phyloP scores from a whole-genome alignment of 1,140 invertebrate genomes.

The Colletes gigas region DNA sequence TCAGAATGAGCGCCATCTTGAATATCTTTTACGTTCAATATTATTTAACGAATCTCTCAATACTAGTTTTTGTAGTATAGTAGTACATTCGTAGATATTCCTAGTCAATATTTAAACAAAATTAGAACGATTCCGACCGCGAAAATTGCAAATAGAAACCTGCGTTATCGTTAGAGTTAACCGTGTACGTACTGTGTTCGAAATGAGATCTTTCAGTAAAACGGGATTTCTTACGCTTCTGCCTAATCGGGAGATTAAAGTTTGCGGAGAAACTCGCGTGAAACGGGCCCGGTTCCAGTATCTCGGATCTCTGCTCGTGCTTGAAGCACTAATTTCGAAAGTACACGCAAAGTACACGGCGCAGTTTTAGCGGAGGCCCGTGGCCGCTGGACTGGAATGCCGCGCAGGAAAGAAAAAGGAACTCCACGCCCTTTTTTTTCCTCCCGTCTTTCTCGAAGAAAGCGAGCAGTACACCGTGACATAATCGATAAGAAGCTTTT shows the following conservation, averaged over 20 bases:
- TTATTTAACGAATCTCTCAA: too few relatives aligned
- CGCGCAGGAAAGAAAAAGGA: slow-evolving; percentile 7
- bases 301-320: slow-evolving; percentile 30
- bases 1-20: too few relatives aligned
- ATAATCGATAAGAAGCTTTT: slow-evolving; percentile 58
- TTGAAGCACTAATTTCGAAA: slow-evolving; percentile 26
- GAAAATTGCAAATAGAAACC: too few relatives aligned
- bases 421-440: slow-evolving; percentile 15
- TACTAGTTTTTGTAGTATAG: too few relatives aligned
- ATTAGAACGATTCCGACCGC: too few relatives aligned
- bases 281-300: slow-evolving; percentile 50
- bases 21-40: too few relatives aligned
- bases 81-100: too few relatives aligned
- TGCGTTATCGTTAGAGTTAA: too few relatives aligned
- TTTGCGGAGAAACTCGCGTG: slow-evolving; percentile 61
- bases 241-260: slow-evolving; percentile 12
- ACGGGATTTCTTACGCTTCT: neutral
- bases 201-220: neutral
- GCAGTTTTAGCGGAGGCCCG: neutral
- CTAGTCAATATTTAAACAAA: too few relatives aligned
- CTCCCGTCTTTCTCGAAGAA: slow-evolving; percentile 37
- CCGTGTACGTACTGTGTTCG: too few relatives aligned
- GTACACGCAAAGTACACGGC: neutral
- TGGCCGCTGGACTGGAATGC: slow-evolving; percentile 28
- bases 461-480: slow-evolving; percentile 44